A percentile compares a stretch with the other conserved stretches of the same genome.
phyloP scores from a whole-genome alignment of 2,797 vertebrate genomes.

The Natrix natrix region DNA sequence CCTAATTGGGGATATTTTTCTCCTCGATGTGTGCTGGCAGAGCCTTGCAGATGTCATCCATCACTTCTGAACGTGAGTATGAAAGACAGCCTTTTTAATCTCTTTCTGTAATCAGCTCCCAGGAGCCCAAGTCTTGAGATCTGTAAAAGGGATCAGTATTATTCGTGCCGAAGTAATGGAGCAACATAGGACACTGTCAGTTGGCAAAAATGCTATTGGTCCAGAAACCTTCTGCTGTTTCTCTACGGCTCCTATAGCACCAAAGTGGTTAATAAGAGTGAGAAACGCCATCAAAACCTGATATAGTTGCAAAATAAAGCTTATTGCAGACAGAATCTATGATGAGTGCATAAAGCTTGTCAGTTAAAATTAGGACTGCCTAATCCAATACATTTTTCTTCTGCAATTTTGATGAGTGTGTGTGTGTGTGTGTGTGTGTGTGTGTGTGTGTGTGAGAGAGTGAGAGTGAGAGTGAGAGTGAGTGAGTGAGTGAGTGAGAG shows the following conservation, averaged over 20 bases:
- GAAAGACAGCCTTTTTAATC: slow-evolving; percentile 67
- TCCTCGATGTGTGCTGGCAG: slow-evolving; percentile 41
- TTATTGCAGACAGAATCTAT: slow-evolving; percentile 56
- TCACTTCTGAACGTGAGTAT: slow-evolving; percentile 63
- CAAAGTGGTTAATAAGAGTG: slow-evolving; percentile 40
- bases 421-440: no score
- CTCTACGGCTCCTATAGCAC: slow-evolving; percentile 31
- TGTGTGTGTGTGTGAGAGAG: neutral
- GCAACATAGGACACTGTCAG: slow-evolving; percentile 26
- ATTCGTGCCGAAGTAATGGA: slow-evolving; percentile 29
- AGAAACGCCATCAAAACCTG: slow-evolving; percentile 59
- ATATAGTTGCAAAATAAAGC: slow-evolving; percentile 54
- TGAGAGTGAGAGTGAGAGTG: slow-evolving; percentile 17
- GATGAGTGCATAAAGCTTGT: slow-evolving; percentile 63
- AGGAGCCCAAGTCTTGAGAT: slow-evolving; percentile 56
- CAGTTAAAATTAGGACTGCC: slow-evolving; percentile 63
- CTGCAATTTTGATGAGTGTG: slow-evolving; percentile 60
- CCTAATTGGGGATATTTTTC: slow-evolving; percentile 66
- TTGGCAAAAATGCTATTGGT: slow-evolving; percentile 3
- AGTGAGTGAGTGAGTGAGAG: slow-evolving; percentile 23
- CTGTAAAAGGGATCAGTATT: slow-evolving; percentile 47
- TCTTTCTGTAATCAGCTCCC: slow-evolving; percentile 67
- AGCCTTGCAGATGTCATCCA: slow-evolving; percentile 56
- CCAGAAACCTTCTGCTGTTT: slow-evolving; percentile 31
- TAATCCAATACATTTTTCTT: slow-evolving; percentile 52